phyloP scores from a whole-genome alignment of 2,888 invertebrate genomes.

The Keiferia lycopersicella region DNA sequence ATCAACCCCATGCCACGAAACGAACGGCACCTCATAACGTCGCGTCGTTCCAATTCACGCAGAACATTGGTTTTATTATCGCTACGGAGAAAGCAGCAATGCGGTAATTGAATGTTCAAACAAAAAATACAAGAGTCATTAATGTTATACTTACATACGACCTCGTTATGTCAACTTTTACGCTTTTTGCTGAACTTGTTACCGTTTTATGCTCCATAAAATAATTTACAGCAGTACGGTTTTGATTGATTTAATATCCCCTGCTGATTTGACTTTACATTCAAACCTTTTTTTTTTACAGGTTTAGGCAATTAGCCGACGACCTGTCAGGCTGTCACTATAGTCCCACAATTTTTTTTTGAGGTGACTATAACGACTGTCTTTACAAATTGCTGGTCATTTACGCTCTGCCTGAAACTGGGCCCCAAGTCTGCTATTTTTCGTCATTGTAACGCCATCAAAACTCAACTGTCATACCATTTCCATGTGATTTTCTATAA shows the following conservation, averaged over 20 bases:
- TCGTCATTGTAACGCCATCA: too few species aligned
- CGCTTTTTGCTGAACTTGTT: conserved; percentile 14
- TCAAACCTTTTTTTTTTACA: too few species aligned
- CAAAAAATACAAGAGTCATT: conserved; percentile 21
- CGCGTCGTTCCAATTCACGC: conserved; percentile 23
- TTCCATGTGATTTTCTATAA: neutral
- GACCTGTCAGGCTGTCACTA: too few species aligned
- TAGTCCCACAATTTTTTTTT: too few species aligned
- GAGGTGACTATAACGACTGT: too few species aligned
- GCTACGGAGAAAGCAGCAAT: conserved; percentile 24
- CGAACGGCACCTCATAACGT: conserved; percentile 5
- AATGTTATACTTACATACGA: neutral
- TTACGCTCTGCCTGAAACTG: too few species aligned
- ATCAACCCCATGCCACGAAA: too few species aligned
- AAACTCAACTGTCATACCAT: too few species aligned
- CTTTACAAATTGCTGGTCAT: too few species aligned
- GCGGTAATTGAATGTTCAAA: conserved; percentile 26
- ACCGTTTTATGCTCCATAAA: conserved; percentile 9
- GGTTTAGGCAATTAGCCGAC: too few species aligned
- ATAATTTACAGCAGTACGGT: neutral
- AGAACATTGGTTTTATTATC: conserved; percentile 29
- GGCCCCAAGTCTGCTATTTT: too few species aligned
- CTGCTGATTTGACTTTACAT: neutral
- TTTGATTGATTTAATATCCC: neutral
- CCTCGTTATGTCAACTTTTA: conserved; percentile 20